These are phyloP conservation scores for Hemibagrus wyckioides DNA, from an alignment of 2,113 vertebrate genomes.

Conservation along the genomic window DNA sequence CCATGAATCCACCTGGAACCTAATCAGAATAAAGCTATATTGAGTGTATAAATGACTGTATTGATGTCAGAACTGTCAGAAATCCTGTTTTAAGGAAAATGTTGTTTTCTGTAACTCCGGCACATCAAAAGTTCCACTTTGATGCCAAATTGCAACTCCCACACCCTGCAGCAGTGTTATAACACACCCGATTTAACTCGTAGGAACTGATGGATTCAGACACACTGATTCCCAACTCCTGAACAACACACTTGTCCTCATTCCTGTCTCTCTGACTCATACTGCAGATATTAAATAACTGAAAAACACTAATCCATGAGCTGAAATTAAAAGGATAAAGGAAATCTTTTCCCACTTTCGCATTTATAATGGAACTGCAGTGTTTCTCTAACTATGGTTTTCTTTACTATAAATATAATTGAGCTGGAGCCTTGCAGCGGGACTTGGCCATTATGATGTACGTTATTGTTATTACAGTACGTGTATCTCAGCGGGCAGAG, in stretches of 20 bases:
- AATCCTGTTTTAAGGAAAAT: background rate
- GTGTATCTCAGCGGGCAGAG: background rate
- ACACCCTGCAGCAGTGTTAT: no score
- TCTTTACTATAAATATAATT: background rate
- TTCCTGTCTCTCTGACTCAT: no score
- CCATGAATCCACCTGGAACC: no score
- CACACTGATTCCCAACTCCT: no score
- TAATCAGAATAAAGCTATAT: no score
- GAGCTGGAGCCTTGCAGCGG: background rate
- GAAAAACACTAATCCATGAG: background rate
- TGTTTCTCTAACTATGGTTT: background rate
- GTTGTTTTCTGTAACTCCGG: background rate
- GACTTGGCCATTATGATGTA: background rate
- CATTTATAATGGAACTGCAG: background rate
- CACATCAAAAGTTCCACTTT: no score
- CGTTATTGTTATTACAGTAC: background rate
- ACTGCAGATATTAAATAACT: background rate
- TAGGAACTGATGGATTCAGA: no score
- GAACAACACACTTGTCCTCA: no score
- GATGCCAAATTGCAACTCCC: no score
- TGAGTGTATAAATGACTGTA: no score
- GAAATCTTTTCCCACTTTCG: background rate
- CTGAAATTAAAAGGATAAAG: background rate
- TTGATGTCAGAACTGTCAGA: background rate
- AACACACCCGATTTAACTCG: no score